These are phyloP conservation scores for Mya arenaria DNA, from an alignment of 1,140 invertebrate genomes.

Conservation along the genomic window DNA sequence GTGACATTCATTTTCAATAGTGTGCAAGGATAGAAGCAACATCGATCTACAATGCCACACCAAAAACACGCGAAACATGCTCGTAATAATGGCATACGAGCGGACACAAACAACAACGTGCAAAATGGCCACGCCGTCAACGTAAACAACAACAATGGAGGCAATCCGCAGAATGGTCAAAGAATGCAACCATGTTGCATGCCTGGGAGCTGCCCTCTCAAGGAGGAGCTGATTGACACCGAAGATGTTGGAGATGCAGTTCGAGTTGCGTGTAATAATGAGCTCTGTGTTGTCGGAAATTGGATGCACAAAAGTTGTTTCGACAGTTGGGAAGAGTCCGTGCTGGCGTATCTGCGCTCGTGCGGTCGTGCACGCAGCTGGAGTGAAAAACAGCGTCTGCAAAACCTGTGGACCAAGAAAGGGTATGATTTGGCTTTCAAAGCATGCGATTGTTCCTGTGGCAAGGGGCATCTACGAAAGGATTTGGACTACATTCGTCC, in stretches of 20 bases:
- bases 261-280: conserved; percentile 97
- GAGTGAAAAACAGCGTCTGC: conserved; percentile 95
- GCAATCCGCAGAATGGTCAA: neutral
- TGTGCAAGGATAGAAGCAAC: neutral
- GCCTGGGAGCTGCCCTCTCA: conserved; percentile 71
- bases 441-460: conserved; percentile 90
- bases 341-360: conserved; percentile 93
- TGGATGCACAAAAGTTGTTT: conserved; percentile 98
- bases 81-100: conserved; percentile 60
- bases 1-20: conserved; percentile 34
- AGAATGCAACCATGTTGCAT: conserved; percentile 70
- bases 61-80: conserved; percentile 69
- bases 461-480: conserved; percentile 95
- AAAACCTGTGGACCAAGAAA: conserved; percentile 98
- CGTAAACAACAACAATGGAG: conserved; percentile 8
- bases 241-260: conserved; percentile 89
- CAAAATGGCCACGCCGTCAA: neutral
- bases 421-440: conserved; percentile 96
- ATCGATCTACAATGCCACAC: conserved; percentile 70
- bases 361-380: conserved; percentile 94
- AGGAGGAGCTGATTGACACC: conserved; percentile 85
- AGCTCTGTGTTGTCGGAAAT: conserved; percentile 91
- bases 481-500: conserved; percentile 93
- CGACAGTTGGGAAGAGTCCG: conserved; percentile 94
- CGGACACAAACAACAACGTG: conserved; percentile 73